These are phyloP conservation scores for Drosophila eugracilis DNA, from an alignment of 1,140 invertebrate genomes.

Conservation along the genomic window DNA sequence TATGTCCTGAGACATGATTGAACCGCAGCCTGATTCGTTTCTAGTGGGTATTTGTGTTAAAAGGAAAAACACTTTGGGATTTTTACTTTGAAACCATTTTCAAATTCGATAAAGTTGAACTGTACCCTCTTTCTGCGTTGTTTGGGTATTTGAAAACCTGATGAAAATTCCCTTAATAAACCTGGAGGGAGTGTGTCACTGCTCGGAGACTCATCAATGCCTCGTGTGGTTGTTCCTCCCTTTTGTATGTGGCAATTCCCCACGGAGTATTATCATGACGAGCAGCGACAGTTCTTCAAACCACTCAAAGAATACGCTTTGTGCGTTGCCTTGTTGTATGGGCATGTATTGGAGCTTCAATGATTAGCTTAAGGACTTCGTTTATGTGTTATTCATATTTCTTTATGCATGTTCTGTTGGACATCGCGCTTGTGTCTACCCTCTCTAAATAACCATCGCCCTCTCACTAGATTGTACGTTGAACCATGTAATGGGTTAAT, in stretches of 20 bases:
- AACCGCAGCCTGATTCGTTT: too few relatives aligned
- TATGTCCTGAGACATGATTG: not conserved
- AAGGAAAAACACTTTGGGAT: too few relatives aligned
- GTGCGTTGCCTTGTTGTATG: constrained; percentile 49
- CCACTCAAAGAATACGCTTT: constrained; percentile 71
- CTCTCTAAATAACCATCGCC: constrained; percentile 15
- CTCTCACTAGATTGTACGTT: constrained; percentile 70
- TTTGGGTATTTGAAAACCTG: not conserved
- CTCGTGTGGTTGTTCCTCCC: constrained; percentile 13
- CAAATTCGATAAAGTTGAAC: too few relatives aligned
- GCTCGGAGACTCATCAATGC: constrained; percentile 45
- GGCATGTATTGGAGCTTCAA: constrained; percentile 46
- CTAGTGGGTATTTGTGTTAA: too few relatives aligned
- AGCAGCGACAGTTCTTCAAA: constrained; percentile 9
- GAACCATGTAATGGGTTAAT: constrained; percentile 82
- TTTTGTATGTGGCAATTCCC: constrained; percentile 52
- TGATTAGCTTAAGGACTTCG: constrained; percentile 65
- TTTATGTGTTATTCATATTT: constrained; percentile 83
- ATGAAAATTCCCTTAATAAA: constrained; percentile 15
- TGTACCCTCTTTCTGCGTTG: too few relatives aligned
- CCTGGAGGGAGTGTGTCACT: constrained; percentile 62
- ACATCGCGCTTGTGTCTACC: not conserved
- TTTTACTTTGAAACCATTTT: too few relatives aligned
- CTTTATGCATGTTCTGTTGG: constrained; percentile 28
- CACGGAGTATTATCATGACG: constrained; percentile 45